These are phyloP conservation scores for Maniola jurtina DNA, from an alignment of 1,140 invertebrate genomes.

Conservation along the genomic window DNA sequence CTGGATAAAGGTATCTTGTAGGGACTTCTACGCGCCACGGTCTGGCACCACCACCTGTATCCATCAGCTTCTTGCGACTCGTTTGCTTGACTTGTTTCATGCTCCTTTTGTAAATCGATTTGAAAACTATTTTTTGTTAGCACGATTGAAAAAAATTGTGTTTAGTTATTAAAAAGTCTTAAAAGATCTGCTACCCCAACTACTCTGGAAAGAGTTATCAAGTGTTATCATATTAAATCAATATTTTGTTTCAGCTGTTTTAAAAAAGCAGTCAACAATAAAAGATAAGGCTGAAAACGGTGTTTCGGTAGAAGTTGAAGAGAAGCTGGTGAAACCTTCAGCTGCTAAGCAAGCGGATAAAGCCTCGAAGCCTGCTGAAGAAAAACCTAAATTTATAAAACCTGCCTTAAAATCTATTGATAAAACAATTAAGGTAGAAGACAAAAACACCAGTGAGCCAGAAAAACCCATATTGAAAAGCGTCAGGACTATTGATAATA, in stretches of 20 bases:
- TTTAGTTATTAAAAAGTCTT: no score
- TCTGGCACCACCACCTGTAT: no score
- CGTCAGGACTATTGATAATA: constrained; percentile 66
- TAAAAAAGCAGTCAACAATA: constrained; percentile 68
- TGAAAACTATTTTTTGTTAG: no score
- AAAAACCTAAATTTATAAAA: constrained; percentile 62
- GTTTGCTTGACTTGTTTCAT: no score
- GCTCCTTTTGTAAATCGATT: no score
- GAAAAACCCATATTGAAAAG: constrained; percentile 62
- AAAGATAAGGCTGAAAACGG: constrained; percentile 66
- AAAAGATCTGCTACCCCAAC: no score
- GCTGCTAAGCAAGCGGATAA: constrained; percentile 60
- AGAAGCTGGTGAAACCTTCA: constrained; percentile 66
- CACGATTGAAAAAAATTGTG: no score
- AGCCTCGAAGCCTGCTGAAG: constrained; percentile 48
- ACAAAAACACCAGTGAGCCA: constrained; percentile 47
- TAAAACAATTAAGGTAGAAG: constrained; percentile 48
- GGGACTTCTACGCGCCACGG: no score
- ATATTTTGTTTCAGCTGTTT: constrained; percentile 50
- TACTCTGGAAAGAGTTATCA: no score
- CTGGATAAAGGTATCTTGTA: no score
- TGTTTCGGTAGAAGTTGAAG: constrained; percentile 52
- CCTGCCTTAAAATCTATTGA: constrained; percentile 54
- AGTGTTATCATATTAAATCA: background rate
- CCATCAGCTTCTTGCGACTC: no score